Conservation (phyloP, 2,888 invertebrate genomes). For the Chalcosyrphus nemorum region DNA sequence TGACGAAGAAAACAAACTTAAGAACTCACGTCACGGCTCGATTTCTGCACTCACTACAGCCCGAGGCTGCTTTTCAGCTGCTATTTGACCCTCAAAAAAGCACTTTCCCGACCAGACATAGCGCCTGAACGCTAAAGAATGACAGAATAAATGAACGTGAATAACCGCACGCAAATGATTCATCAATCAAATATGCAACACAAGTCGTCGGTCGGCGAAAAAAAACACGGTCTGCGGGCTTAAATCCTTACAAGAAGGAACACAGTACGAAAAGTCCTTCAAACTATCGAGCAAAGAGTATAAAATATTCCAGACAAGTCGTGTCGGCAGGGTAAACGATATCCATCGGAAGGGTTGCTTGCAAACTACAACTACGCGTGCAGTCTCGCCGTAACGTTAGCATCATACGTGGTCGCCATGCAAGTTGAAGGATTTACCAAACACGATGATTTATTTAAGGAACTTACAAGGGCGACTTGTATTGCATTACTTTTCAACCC, state of each 20-base stretch:
- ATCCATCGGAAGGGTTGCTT: constrained; percentile 51
- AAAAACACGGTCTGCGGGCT: constrained; percentile 9
- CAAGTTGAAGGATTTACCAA: constrained; percentile 65
- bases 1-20: too few species aligned
- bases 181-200: constrained; percentile 71
- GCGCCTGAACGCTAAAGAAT: constrained; percentile 46
- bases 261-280: constrained; percentile 44
- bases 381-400: constrained; percentile 51
- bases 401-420: constrained; percentile 66
- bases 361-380: constrained; percentile 29
- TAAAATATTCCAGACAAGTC: constrained; percentile 71
- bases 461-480: constrained; percentile 35
- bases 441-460: constrained; percentile 61
- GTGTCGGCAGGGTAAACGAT: constrained; percentile 35
- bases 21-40: too few species aligned
- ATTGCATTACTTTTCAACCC: constrained; percentile 29
- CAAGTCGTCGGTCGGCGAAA: constrained; percentile 36
- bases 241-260: neutral
- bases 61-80: constrained; percentile 1
- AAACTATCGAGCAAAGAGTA: constrained; percentile 52
- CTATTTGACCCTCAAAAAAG: constrained; percentile 63
- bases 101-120: constrained; percentile 47
- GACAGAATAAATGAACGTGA: constrained; percentile 45
- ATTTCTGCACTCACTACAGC: too few species aligned
- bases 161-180: constrained; percentile 70